These are phyloP conservation scores for Leptonema lineaticorne DNA, from an alignment of 1,140 invertebrate genomes.

Conservation along the genomic window DNA sequence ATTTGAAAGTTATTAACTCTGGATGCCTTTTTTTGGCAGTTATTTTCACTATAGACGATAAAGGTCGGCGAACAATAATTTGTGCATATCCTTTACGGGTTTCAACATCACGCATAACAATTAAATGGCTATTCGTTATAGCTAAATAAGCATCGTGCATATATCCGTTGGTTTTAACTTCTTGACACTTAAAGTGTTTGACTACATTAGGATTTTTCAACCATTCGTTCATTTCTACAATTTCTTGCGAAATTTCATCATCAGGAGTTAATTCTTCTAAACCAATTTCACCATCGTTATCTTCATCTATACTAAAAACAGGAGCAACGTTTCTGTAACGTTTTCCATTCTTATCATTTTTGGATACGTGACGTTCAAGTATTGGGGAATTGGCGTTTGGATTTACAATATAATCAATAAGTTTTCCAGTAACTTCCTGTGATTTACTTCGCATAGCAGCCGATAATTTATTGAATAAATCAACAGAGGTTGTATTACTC, in stretches of 20 bases:
- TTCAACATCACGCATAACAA: conserved; percentile 80
- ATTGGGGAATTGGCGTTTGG: conserved; percentile 63
- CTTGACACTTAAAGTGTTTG: conserved; percentile 85
- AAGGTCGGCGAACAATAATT: conserved; percentile 79
- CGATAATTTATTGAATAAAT: conserved; percentile 76
- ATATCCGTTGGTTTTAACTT: conserved; percentile 84
- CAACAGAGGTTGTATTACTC: conserved; percentile 56
- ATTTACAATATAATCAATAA: conserved; percentile 93
- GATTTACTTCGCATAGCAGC: conserved; percentile 86
- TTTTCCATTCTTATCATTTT: conserved; percentile 79
- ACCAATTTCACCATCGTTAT: conserved; percentile 68
- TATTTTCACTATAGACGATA: conserved; percentile 92
- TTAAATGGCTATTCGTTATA: conserved; percentile 85
- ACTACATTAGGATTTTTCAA: conserved; percentile 83
- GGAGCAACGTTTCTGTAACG: conserved; percentile 87
- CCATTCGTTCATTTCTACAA: conserved; percentile 60
- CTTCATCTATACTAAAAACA: conserved; percentile 94
- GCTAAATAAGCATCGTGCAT: conserved; percentile 85
- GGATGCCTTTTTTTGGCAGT: conserved; percentile 92
- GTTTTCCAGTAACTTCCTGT: conserved; percentile 87
- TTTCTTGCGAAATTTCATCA: conserved; percentile 49
- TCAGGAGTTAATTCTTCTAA: conserved; percentile 46
- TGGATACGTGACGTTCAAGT: conserved; percentile 76
- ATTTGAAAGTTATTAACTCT: conserved; percentile 95
- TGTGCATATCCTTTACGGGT: conserved; percentile 75